Conservation (phyloP, 2,888 invertebrate species). For the Eilema griseolum region DNA sequence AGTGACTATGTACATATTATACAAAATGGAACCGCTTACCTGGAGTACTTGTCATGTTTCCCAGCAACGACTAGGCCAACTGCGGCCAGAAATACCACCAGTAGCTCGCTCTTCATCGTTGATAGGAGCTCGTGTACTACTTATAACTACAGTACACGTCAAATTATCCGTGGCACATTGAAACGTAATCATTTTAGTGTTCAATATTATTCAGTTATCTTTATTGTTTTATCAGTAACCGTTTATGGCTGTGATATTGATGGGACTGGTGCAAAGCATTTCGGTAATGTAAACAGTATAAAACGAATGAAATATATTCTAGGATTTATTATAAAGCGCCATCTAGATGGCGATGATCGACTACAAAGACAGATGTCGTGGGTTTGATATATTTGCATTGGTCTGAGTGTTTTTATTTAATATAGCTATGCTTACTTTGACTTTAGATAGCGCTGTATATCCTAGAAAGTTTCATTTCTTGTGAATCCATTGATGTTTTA, state of each 20-base stretch:
- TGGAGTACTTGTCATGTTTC: conserved; percentile 7
- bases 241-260: neutral
- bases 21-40: neutral
- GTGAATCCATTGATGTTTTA: no score
- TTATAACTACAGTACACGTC: neutral
- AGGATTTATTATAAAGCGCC: neutral
- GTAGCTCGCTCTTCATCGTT: neutral
- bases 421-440: no score
- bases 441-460: no score
- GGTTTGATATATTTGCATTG: neutral
- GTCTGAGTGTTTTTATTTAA: no score
- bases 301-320: neutral
- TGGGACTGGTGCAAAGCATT: neutral
- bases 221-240: neutral
- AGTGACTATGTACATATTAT: no score
- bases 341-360: neutral
- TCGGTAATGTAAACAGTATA: neutral
- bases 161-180: neutral
- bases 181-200: conserved; percentile 1
- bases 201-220: neutral
- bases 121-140: neutral
- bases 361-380: neutral
- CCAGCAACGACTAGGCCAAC: neutral
- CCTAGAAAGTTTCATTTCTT: no score
- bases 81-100: neutral